These are phyloP conservation scores for Opisthograptis luteolata DNA, from an alignment of 2,888 invertebrate species.

Conservation along the genomic window DNA sequence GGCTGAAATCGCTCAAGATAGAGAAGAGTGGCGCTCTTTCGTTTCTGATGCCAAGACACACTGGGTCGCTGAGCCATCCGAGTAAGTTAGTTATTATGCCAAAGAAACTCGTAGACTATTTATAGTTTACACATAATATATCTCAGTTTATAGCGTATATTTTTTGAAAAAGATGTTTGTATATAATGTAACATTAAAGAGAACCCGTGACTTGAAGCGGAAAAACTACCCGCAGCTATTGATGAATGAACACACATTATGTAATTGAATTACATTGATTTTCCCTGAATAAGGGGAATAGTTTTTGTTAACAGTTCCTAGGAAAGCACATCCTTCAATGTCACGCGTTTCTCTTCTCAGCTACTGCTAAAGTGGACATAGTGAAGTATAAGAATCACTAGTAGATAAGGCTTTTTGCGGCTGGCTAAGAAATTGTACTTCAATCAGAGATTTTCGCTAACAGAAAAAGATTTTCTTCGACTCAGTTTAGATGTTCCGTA, in stretches of 20 bases:
- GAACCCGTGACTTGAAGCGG: not conserved
- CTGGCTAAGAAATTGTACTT: too few species aligned
- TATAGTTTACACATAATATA: too few species aligned
- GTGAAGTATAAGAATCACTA: not conserved
- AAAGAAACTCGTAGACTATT: too few species aligned
- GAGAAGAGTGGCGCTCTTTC: too few species aligned
- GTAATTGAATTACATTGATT: slow-evolving; percentile 36
- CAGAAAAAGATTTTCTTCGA: too few species aligned
- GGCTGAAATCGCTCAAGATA: too few species aligned
- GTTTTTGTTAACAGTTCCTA: slow-evolving; percentile 15
- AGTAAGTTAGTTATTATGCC: too few species aligned
- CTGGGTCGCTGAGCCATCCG: too few species aligned
- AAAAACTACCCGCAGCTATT: slow-evolving; percentile 3
- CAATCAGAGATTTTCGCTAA: too few species aligned
- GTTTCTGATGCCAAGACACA: too few species aligned
- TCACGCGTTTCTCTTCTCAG: not conserved
- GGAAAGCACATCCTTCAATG: slow-evolving; percentile 16
- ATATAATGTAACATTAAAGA: slow-evolving; percentile 15
- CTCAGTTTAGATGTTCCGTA: too few species aligned
- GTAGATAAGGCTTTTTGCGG: too few species aligned
- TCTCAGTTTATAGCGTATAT: not conserved
- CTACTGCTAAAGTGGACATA: not conserved
- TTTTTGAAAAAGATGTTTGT: not conserved
- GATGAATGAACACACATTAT: slow-evolving; percentile 31
- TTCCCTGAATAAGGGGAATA: slow-evolving; percentile 14